Conservation (phyloP, 2,113 vertebrate genomes). For the Sander lucioperca region DNA sequence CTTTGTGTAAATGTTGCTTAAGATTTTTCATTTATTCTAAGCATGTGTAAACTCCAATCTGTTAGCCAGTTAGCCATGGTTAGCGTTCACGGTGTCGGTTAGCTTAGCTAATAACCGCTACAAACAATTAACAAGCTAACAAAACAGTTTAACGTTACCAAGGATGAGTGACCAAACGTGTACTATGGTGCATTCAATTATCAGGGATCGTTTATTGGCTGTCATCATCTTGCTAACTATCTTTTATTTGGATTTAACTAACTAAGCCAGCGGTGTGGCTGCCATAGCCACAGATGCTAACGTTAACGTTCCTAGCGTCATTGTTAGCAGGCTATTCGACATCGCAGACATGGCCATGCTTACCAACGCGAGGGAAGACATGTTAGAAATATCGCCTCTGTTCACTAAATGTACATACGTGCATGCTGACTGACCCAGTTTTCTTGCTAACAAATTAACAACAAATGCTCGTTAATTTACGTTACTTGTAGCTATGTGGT, state of each 20-base stretch:
- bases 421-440: neutral
- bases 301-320: slow-evolving; percentile 48
- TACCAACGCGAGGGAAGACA: slow-evolving; percentile 3
- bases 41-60: slow-evolving; percentile 64
- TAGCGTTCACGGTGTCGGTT: slow-evolving; percentile 19
- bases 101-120: slow-evolving; percentile 65
- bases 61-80: slow-evolving; percentile 43
- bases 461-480: neutral
- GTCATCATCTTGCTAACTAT: neutral
- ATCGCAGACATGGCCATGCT: slow-evolving; percentile 22
- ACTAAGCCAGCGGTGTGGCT: slow-evolving; percentile 8
- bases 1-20: slow-evolving; percentile 70
- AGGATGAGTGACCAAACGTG: neutral
- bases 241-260: neutral
- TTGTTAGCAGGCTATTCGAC: slow-evolving; percentile 63
- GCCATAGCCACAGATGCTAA: slow-evolving; percentile 24
- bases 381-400: neutral
- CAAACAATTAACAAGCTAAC: slow-evolving; percentile 74
- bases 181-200: neutral
- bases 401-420: neutral
- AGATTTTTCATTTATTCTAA: slow-evolving; percentile 15
- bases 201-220: neutral
- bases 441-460: neutral
- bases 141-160: slow-evolving; percentile 7
- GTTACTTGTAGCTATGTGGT: neutral